A percentile compares a stretch with the other conserved stretches of the same genome.
These are phyloP conservation scores for Triops longicaudatus DNA, from an alignment of 1,140 invertebrate genomes.

Conservation along the genomic window DNA sequence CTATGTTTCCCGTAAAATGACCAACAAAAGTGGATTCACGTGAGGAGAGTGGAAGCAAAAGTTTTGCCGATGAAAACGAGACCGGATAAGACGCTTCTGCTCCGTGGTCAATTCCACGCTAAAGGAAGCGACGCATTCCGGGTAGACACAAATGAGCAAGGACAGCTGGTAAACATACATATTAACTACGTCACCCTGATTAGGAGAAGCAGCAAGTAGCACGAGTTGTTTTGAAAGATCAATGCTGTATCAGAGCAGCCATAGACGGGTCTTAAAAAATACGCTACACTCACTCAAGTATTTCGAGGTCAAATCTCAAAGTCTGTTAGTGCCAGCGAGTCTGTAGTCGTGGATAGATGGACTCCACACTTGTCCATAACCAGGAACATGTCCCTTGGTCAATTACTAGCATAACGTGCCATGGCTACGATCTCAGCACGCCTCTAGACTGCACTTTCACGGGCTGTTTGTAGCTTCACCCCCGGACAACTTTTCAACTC, in stretches of 20 bases:
- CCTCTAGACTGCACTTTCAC: neutral
- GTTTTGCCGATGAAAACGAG: no score
- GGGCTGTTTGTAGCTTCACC: no score
- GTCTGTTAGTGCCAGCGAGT: neutral
- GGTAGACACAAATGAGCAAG: no score
- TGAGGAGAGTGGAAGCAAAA: no score
- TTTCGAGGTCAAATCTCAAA: neutral
- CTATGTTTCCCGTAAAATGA: no score
- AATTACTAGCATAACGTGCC: neutral
- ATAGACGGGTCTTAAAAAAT: neutral
- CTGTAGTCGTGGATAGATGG: neutral
- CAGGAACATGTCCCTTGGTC: neutral
- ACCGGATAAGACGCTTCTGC: no score
- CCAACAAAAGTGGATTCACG: no score
- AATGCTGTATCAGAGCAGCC: neutral
- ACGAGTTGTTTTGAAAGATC: neutral
- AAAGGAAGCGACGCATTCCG: no score
- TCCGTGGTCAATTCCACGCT: no score
- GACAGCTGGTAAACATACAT: no score
- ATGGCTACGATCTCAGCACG: neutral
- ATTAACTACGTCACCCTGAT: no score
- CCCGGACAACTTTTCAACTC: neutral
- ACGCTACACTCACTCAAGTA: neutral
- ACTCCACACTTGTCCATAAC: conserved; percentile 1
- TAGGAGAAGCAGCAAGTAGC: no score